phyloP scores from a whole-genome alignment of 2,797 vertebrate genomes.

The Diglossa cyanea region DNA sequence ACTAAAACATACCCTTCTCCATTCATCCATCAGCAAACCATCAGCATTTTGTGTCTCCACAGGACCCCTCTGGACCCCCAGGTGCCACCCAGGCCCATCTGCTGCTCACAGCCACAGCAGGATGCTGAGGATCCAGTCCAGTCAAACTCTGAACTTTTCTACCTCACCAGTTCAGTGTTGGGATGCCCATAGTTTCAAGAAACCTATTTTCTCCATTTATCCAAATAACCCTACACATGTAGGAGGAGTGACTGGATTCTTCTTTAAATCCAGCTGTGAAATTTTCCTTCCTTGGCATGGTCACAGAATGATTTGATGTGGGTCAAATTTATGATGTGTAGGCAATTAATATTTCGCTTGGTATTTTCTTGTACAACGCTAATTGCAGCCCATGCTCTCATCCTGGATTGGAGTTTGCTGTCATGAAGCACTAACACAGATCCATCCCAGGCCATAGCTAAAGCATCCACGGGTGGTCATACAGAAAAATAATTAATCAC shows the following conservation, averaged over 20 bases:
- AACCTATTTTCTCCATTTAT: background rate
- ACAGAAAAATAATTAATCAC: background rate
- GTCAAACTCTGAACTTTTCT: background rate
- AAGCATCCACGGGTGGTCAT: background rate
- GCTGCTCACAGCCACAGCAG: background rate
- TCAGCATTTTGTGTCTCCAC: background rate
- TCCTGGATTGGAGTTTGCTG: background rate
- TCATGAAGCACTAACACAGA: background rate
- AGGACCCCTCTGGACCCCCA: background rate
- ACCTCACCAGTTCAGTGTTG: background rate
- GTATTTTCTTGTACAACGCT: background rate
- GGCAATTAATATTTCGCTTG: background rate
- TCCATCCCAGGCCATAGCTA: background rate
- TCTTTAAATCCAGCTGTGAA: background rate
- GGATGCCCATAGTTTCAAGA: background rate
- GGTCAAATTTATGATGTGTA: background rate
- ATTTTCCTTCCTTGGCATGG: background rate
- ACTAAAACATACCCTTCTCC: background rate
- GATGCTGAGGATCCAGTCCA: background rate
- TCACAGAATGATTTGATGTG: background rate
- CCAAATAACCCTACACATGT: fast-evolving
- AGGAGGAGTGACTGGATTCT: background rate
- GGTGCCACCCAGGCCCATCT: background rate
- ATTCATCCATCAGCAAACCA: background rate
- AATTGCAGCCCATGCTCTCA: background rate